Evolutionary conservation across 2,888 invertebrate species (phyloP), one percentile per base, ranked within the genome.

Genomic region (Notocelia uddmanniana): DNA sequence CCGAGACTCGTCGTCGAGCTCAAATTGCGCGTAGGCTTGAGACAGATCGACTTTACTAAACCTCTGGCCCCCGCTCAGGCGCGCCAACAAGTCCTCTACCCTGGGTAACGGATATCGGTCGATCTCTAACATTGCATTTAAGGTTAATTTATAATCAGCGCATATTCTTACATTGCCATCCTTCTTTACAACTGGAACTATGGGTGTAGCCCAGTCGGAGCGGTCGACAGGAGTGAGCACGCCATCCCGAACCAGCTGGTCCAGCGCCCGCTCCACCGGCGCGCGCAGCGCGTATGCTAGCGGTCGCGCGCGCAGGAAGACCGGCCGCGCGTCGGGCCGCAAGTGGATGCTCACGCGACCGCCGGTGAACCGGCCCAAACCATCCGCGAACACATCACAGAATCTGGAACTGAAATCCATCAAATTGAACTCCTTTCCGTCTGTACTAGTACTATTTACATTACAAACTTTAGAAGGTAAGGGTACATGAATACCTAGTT

Each of bases 141-240:
- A 48, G 0, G 74, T 77, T 11, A 74, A 8, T 62, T 75, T 74
- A 67, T 31, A 75, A 72, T 76, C 76, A 26, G 50, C 74, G 48
- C 76, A 76, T 26, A 74, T 52, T n/a, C 74, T 52, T 0, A 76
- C 69, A 0, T 59, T 64, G 41, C 76, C 76, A 34, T 76, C 75
- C 57, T 72, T 74, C 26, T 76, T 26, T 26, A 26, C 5, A 2
- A 26, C 26, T 2, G 26, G 26, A 3, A 26, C 26, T 3, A 26
- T 26, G 3, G 26, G 26, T 5, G 26, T 26, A 2, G 26, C 26
- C 26, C 26, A 26, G 26, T 26, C 26, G 26, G 26, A 26, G 3
- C 3, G 5, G 26, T 5, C 5, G 2, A 26, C 26, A 2, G 26
- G 26, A 26, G 26, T 26, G 26, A 26, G 2, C 26, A 26, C 26